Conservation (phyloP, 2,113 vertebrate genomes). For the Thalassarche chlororhynchos region DNA sequence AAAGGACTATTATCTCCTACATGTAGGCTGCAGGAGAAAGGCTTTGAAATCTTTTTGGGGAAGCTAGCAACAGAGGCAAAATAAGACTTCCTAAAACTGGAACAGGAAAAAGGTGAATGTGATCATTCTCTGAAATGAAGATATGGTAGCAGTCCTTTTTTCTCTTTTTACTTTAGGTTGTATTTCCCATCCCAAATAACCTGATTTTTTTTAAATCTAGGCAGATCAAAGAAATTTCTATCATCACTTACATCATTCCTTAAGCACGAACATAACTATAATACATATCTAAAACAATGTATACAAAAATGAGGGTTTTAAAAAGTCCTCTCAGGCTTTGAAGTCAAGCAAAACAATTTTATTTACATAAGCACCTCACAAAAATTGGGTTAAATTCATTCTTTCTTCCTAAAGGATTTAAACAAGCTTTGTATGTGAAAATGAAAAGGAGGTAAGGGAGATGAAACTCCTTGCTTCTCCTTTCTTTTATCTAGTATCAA, state of each 20-base stretch:
- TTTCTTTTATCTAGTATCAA: not conserved
- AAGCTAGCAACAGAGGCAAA: not conserved
- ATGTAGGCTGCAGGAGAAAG: not conserved
- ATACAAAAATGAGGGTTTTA: not conserved
- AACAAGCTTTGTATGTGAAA: not conserved
- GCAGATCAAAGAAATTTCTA: constrained; percentile 26
- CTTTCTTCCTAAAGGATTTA: constrained; percentile 12
- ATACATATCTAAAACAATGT: not conserved
- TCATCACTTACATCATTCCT: not conserved
- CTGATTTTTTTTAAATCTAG: not conserved
- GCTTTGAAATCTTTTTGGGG: not conserved
- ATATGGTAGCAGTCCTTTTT: not conserved
- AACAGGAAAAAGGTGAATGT: not conserved
- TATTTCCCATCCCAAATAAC: not conserved
- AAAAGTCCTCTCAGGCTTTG: constrained; percentile 16
- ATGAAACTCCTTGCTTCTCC: not conserved
- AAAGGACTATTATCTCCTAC: not conserved
- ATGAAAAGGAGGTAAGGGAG: not conserved
- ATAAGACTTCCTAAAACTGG: not conserved
- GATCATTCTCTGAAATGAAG: not conserved
- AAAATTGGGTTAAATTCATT: constrained; percentile 24
- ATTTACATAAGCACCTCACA: constrained; percentile 26
- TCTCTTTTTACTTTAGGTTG: not conserved
- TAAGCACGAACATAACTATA: not conserved
- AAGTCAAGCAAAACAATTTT: constrained; percentile 24